These are phyloP conservation scores for Laodelphax striatellus DNA, from an alignment of 1,140 invertebrate species.

Conservation along the genomic window DNA sequence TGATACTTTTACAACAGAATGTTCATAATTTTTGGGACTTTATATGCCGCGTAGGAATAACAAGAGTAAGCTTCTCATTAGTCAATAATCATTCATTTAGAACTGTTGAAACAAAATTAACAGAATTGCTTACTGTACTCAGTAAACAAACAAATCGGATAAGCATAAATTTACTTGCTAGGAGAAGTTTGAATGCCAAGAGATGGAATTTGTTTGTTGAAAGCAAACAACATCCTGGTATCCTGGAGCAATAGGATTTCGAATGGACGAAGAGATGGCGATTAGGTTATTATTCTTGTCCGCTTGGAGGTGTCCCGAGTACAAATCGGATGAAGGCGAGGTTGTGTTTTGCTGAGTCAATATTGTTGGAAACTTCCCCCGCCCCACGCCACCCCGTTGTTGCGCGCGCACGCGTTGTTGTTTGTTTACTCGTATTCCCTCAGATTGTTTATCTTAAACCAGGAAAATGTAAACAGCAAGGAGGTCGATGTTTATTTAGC, in stretches of 20 bases:
- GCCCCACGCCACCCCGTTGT: background rate
- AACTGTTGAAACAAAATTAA: too few relatives aligned
- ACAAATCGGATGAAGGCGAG: background rate
- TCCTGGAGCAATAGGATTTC: background rate
- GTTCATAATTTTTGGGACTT: too few relatives aligned
- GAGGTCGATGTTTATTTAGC: constrained; percentile 1
- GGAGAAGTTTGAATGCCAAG: too few relatives aligned
- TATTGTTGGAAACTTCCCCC: background rate
- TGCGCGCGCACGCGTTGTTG: background rate
- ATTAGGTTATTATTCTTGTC: constrained; percentile 1
- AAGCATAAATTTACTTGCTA: too few relatives aligned
- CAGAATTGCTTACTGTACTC: too few relatives aligned
- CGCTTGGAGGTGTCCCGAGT: background rate
- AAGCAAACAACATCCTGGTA: too few relatives aligned
- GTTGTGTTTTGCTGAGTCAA: background rate
- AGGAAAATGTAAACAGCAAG: background rate
- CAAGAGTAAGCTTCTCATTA: too few relatives aligned
- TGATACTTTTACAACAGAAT: too few relatives aligned
- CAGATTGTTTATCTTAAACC: background rate
- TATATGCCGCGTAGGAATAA: too few relatives aligned
- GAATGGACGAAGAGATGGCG: background rate
- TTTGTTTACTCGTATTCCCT: constrained; percentile 2
- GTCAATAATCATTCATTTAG: too few relatives aligned
- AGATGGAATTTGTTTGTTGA: too few relatives aligned
- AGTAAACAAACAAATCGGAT: too few relatives aligned